Percentiles rank a stretch among this genome's conserved stretches.
Conservation (phyloP, 2,113 vertebrate species). For the Argyrosomus japonicus region DNA sequence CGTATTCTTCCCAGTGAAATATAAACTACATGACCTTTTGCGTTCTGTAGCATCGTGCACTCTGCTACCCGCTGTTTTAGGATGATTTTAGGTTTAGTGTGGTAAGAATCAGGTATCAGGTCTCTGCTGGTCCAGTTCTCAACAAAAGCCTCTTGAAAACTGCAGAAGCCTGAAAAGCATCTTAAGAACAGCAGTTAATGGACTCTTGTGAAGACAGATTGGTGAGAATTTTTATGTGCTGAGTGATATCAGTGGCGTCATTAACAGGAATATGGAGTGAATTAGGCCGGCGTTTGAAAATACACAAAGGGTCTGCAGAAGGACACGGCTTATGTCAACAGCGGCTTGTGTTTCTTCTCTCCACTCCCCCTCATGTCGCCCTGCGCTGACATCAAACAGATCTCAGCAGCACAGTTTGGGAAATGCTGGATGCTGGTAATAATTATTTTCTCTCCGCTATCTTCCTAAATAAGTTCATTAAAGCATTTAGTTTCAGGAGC, state of each 20-base stretch:
- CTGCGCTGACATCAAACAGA: conserved; percentile 70
- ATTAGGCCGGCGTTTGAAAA: conserved; percentile 69
- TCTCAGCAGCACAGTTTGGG: conserved; percentile 39
- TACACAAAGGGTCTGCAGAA: conserved; percentile 67
- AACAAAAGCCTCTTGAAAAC: not conserved
- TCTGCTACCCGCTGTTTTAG: not conserved
- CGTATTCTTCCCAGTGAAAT: not conserved
- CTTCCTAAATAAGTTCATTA: conserved; percentile 50
- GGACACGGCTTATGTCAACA: conserved; percentile 67
- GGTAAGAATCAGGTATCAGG: not conserved
- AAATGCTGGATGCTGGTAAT: conserved; percentile 36
- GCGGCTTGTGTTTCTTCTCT: conserved; percentile 69
- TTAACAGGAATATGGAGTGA: conserved; percentile 62
- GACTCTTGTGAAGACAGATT: conserved; percentile 21
- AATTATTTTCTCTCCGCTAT: conserved; percentile 61
- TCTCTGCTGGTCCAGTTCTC: not conserved
- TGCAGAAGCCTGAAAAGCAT: not conserved
- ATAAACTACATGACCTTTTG: conserved; percentile 3
- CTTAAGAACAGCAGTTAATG: not conserved
- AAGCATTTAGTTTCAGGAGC: conserved; percentile 31
- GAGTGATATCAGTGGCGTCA: conserved; percentile 67
- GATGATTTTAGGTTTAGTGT: conserved; percentile 19
- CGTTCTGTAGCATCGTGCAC: not conserved
- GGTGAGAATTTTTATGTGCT: conserved; percentile 26
- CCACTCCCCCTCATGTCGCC: conserved; percentile 41